A percentile compares a stretch with the other conserved stretches of the same genome.
Conservation (phyloP, 2,888 invertebrate genomes). For the Lapara coniferarum region DNA sequence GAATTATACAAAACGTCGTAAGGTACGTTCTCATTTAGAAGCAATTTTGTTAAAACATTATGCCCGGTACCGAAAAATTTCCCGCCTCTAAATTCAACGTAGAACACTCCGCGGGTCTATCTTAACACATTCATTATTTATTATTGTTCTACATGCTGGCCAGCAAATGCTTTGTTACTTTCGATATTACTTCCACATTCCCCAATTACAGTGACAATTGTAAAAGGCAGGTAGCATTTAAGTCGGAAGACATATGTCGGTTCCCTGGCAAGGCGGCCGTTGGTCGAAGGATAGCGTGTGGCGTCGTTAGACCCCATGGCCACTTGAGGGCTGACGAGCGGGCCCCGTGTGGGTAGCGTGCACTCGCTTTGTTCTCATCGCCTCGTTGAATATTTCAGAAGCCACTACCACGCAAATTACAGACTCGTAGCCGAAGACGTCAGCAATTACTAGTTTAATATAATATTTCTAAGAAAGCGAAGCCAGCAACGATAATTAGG, state of each 20-base stretch:
- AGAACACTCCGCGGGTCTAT: not conserved
- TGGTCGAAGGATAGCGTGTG: conserved; percentile 30
- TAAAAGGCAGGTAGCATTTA: conserved; percentile 31
- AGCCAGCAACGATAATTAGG: conserved; percentile 59
- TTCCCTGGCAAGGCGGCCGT: conserved; percentile 37
- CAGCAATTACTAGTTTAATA: conserved; percentile 65
- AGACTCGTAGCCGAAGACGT: conserved; percentile 57
- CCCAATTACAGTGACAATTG: conserved; percentile 27
- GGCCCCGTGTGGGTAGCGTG: conserved; percentile 44
- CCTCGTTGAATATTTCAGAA: conserved; percentile 74
- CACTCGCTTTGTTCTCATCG: conserved; percentile 62
- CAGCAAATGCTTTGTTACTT: not conserved
- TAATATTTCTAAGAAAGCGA: conserved; percentile 56
- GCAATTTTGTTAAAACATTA: conserved; percentile 23
- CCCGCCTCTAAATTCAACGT: not conserved
- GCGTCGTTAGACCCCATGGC: conserved; percentile 36
- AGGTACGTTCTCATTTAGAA: conserved; percentile 28
- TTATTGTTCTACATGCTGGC: not conserved
- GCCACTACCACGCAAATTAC: conserved; percentile 68
- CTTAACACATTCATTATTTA: conserved; percentile 2
- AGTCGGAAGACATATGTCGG: conserved; percentile 52
- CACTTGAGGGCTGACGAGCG: conserved; percentile 25
- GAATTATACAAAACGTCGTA: conserved; percentile 38
- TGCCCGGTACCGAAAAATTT: not conserved
- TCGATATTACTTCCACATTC: conserved; percentile 11